These are phyloP conservation scores for Zapus hudsonius DNA, from an alignment of 2,113 vertebrate genomes.

Conservation along the genomic window DNA sequence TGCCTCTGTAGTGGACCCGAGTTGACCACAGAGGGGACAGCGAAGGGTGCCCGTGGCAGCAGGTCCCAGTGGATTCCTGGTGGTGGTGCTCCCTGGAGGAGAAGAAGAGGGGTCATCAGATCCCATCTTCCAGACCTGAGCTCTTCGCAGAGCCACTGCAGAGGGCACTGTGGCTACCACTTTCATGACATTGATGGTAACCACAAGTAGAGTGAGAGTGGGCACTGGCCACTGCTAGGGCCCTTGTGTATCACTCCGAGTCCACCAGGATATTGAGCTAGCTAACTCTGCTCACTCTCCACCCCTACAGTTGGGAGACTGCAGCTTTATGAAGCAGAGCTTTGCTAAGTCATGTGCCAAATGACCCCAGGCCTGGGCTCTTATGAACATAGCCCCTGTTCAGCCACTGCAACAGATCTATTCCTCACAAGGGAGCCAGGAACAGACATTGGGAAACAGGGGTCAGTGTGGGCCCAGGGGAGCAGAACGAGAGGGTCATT, in stretches of 20 bases:
- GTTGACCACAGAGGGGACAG: constrained; percentile 80
- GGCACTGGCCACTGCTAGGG: neutral
- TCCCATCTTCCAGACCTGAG: neutral
- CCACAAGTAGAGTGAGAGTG: accelerated
- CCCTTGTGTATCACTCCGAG: neutral
- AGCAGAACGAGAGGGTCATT: neutral
- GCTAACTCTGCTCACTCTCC: neutral
- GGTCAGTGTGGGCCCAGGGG: neutral
- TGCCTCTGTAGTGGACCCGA: accelerated
- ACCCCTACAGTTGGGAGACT: neutral
- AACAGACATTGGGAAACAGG: neutral
- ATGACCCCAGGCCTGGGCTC: neutral
- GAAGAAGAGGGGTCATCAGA: neutral
- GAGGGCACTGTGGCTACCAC: neutral
- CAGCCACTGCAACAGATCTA: neutral
- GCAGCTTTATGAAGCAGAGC: neutral
- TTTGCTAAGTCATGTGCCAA: accelerated
- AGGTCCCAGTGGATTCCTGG: accelerated
- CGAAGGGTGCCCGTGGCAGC: constrained; percentile 28
- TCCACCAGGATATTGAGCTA: neutral
- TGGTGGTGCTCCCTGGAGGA: neutral
- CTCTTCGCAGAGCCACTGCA: neutral
- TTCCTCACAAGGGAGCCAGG: neutral
- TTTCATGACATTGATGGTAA: accelerated
- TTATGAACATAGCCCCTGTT: neutral